Conservation (phyloP, 2,888 invertebrate species). For the Andrena haemorrhoa region DNA sequence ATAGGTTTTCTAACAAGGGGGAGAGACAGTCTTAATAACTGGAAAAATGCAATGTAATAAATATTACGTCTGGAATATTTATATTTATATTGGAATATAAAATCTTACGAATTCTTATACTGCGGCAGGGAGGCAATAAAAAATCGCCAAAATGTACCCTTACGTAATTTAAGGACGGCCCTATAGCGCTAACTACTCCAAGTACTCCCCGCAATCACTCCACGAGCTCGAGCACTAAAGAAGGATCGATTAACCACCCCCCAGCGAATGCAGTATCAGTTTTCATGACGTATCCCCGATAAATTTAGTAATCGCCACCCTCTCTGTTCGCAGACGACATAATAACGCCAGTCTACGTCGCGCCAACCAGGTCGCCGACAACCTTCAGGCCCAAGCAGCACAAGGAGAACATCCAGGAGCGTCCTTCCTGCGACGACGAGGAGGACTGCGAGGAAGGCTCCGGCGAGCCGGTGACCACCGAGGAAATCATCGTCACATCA, state of each 20-base stretch:
- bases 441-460: slow-evolving; percentile 93
- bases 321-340: slow-evolving; percentile 89
- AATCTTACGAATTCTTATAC: no score
- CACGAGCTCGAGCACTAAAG: no score
- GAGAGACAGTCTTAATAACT: no score
- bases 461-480: slow-evolving; percentile 90
- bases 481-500: slow-evolving; percentile 84
- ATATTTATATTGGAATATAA: no score
- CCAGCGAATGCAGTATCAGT: background rate
- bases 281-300: background rate
- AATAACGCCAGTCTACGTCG: slow-evolving; percentile 96
- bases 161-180: no score
- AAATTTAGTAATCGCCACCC: slow-evolving; percentile 18
- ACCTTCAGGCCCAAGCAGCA: slow-evolving; percentile 78
- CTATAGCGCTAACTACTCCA: no score
- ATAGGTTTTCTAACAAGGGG: no score
- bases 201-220: no score
- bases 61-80: no score
- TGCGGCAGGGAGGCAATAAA: no score
- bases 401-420: slow-evolving; percentile 79
- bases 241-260: background rate
- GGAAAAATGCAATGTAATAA: no score
- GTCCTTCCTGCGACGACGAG: slow-evolving; percentile 91
- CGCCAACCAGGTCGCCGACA: slow-evolving; percentile 90
- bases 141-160: no score